Percentiles rank a stretch among this genome's conserved stretches.
Evolutionary conservation across 2,888 invertebrate species (phyloP).

Genomic region (Cryptophagus acutangulus): DNA sequence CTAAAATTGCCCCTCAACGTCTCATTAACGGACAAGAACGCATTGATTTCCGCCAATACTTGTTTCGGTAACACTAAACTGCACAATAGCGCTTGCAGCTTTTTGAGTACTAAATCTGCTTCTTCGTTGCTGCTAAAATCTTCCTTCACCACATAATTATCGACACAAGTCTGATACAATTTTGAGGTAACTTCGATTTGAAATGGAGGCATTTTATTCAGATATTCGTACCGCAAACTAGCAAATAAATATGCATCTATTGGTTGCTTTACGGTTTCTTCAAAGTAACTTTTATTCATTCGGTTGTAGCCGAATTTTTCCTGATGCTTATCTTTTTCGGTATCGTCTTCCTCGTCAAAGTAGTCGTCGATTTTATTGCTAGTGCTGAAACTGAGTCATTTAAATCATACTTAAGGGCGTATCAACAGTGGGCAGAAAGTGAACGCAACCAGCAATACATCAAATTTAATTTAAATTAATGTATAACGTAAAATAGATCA

Average conservation of each 20-base stretch:
- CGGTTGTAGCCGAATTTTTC: slow-evolving; percentile 33
- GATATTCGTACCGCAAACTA: slow-evolving; percentile 47
- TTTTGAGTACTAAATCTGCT: slow-evolving; percentile 41
- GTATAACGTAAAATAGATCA: too few species aligned
- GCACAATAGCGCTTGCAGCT: slow-evolving; percentile 56
- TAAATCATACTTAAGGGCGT: too few species aligned
- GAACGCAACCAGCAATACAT: too few species aligned
- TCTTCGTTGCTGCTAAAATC: slow-evolving; percentile 24
- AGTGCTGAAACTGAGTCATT: too few species aligned
- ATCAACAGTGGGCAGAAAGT: too few species aligned
- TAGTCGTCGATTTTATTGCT: slow-evolving; percentile 14
- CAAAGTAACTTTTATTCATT: slow-evolving; percentile 32
- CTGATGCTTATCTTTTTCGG: slow-evolving; percentile 31
- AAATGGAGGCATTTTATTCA: slow-evolving; percentile 52
- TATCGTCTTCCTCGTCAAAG: slow-evolving; percentile 23
- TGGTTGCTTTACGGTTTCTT: slow-evolving; percentile 26
- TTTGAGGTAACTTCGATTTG: slow-evolving; percentile 43
- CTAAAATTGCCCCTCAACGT: slow-evolving; percentile 53
- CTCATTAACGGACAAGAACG: slow-evolving; percentile 56
- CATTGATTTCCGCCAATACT: slow-evolving; percentile 57
- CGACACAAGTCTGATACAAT: slow-evolving; percentile 35
- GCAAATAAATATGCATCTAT: slow-evolving; percentile 48
- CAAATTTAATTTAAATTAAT: too few species aligned
- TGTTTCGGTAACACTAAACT: slow-evolving; percentile 53
- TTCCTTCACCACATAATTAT: slow-evolving; percentile 27